These are phyloP conservation scores for Phytoseiulus persimilis DNA, from an alignment of 2,888 invertebrate species.

Conservation along the genomic window DNA sequence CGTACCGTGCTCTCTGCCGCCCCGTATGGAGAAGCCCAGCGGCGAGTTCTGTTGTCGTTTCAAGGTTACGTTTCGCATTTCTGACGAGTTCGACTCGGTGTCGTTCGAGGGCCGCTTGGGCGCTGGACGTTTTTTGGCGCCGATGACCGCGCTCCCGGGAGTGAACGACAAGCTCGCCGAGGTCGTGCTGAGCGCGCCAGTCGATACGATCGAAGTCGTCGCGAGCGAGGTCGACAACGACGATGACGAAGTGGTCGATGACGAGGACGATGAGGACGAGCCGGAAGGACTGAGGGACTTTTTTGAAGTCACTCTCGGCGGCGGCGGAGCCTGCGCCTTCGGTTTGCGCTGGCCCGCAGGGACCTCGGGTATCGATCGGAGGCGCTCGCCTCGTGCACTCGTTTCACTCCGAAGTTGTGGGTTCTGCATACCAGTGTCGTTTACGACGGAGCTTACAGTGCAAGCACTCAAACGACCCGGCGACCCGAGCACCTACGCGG, in stretches of 20 bases:
- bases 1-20: slow-evolving; percentile 67
- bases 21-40: slow-evolving; percentile 46
- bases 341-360: slow-evolving; percentile 14
- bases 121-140: slow-evolving; percentile 7
- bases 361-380: slow-evolving; percentile 28
- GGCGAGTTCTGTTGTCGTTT: slow-evolving; percentile 43
- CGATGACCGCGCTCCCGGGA: slow-evolving; percentile 1
- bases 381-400: slow-evolving; percentile 12
- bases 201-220: neutral
- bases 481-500: neutral
- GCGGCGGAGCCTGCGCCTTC: slow-evolving; percentile 21
- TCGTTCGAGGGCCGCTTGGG: slow-evolving; percentile 15
- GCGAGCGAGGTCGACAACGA: slow-evolving; percentile 6
- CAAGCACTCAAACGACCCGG: slow-evolving; percentile 5
- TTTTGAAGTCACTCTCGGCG: slow-evolving; percentile 12
- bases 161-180: neutral
- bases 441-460: neutral
- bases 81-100: neutral
- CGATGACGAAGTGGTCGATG: neutral
- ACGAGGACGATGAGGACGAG: neutral
- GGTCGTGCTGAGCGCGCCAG: neutral
- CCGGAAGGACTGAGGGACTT: neutral
- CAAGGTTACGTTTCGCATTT: slow-evolving; percentile 42
- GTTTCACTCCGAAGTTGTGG: neutral
- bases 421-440: neutral